Evolutionary conservation across 2,888 invertebrate species (phyloP).

Genomic region (Cylindroiulus punctatus): DNA sequence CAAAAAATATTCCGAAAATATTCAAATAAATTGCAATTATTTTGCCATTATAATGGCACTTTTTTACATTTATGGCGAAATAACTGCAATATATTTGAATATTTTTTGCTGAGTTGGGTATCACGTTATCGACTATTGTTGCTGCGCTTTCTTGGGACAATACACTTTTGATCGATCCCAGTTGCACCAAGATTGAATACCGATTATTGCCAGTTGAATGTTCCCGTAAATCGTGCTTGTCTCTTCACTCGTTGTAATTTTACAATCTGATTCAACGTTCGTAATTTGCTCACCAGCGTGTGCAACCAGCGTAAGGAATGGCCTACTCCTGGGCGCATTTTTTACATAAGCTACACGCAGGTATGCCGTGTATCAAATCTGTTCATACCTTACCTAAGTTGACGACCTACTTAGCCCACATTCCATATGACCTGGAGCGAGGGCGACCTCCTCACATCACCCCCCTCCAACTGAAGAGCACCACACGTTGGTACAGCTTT

Average conservation of each 20-base stretch:
- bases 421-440: constrained; percentile 28
- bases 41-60: too few relatives aligned
- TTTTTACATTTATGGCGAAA: too few relatives aligned
- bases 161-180: too few relatives aligned
- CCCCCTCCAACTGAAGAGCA: background rate
- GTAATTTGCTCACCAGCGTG: background rate
- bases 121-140: background rate
- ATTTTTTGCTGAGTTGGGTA: too few relatives aligned
- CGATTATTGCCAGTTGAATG: constrained; percentile 18
- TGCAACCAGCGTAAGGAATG: constrained; percentile 3
- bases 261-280: background rate
- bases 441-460: background rate
- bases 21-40: too few relatives aligned
- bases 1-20: too few relatives aligned
- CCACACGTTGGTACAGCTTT: background rate
- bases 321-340: background rate
- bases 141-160: background rate
- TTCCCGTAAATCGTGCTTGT: background rate
- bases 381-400: constrained; percentile 26
- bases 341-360: background rate
- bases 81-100: too few relatives aligned
- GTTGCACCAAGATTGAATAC: background rate
- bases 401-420: constrained; percentile 38
- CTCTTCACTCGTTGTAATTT: background rate
- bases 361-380: background rate